Evolutionary conservation across 2,888 invertebrate species (phyloP), one percentile per base, ranked within the genome.

Genomic region (Rhingia campestris): DNA sequence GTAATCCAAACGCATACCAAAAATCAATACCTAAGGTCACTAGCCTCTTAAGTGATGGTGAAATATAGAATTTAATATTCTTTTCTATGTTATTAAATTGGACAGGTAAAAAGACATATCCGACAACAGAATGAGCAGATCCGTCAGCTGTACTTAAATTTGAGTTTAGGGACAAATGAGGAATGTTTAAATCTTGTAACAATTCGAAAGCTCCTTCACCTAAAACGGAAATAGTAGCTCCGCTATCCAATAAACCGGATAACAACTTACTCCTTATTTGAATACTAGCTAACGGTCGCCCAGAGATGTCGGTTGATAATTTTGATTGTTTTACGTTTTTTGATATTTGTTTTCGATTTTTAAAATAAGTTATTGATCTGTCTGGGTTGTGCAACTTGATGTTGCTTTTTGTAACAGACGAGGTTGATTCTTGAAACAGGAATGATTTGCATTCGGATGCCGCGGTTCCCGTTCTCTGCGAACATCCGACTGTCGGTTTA

Each of bases 401-500:
- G n/a, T n/a, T n/a, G n/a, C n/a, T n/a, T n/a, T n/a, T n/a, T n/a
- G n/a, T n/a, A n/a, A n/a, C n/a, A n/a, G n/a, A n/a, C n/a, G n/a
- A n/a, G n/a, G n/a, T n/a, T n/a, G n/a, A n/a, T n/a, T n/a, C n/a
- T n/a, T n/a, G n/a, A n/a, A n/a, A n/a, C n/a, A n/a, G n/a, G n/a
- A n/a, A n/a, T n/a, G 5, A 5, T 6, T 32, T 32, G 3, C 0
- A 32, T 51, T 4, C 10, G 51, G 51, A 51, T 51, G 32, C n/a
- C 32, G 9, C 6, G 0, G 4, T 4, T 30, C 51, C 32, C 10
- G 3, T n/a, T 32, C 0, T n/a, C 51, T 51, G 51, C n/a, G n/a
- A n/a, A 32, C 51, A 51, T 33, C 51, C 51, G 51, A n/a, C n/a
- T n/a, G n/a, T n/a, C n/a, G n/a, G 51, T 32, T 51, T 51, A 51